Evolutionary conservation across 1,140 invertebrate species (phyloP), one percentile per base, ranked within the genome.

Genomic region (Penaeus vannamei): DNA sequence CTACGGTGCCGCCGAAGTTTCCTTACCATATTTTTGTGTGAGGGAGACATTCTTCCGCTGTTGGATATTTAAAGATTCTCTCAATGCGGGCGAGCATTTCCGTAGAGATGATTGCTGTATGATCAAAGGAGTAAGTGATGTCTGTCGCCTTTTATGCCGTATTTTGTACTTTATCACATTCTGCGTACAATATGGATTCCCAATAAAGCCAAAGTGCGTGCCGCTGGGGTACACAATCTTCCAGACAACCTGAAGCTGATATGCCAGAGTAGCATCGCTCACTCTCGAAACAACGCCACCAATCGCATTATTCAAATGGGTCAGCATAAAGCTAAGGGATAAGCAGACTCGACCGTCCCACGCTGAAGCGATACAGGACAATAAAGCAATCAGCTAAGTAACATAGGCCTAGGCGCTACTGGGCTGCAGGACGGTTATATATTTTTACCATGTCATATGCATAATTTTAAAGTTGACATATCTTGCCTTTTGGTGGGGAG

Each of bases 251-350:
- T 53, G 53, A 53, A 53, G 53, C 53, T 53, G 53, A 53, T 53
- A 53, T 53, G 14, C 53, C 53, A 53, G 53, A 14, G 17, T 53
- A 53, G 42, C 72, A 17, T 53, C 19, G 53, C 84, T 46, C 69
- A 72, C 26, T n/a, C 62, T 53, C 19, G 66, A 46, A 22, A 53
- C 72, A 46, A 79, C 66, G 22, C 64, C 53, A 66, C 84, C 87
- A 89, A 89, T 89, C 87, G 83, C 87, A 89, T 89, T 89, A 89
- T 89, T 89, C 87, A 89, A 84, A 89, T 89, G 83, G 61, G 80
- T 87, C 86, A 60, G 77, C 42, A 76, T 29, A 76, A 76, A 76
- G 72, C 29, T 32, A 76, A 36, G 42, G 29, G 72, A 76, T 76
- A 76, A 76, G 42, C 29, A 36, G 42, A 29, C 29, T 76, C 72